Evolutionary conservation across 2,797 vertebrate genomes (phyloP).

Genomic region (Typhlichthys subterraneus): DNA sequence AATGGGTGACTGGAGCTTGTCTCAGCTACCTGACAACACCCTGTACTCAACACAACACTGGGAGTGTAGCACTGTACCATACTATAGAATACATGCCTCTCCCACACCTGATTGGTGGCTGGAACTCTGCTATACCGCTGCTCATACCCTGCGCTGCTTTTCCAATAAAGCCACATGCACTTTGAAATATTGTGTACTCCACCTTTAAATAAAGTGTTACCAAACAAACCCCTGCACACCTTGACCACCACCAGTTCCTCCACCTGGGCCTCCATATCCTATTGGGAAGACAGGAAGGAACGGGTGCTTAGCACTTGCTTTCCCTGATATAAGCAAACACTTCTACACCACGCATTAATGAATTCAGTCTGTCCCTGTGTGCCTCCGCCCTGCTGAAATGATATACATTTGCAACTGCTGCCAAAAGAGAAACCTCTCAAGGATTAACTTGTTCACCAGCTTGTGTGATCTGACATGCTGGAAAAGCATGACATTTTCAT

Average conservation of each 20-base stretch:
- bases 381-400: conserved; percentile 41
- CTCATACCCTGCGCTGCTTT: too few relatives aligned
- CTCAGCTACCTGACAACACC: too few relatives aligned
- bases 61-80: too few relatives aligned
- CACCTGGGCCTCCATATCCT: conserved; percentile 54
- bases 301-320: conserved; percentile 16
- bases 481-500: conserved; percentile 18
- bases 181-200: not conserved
- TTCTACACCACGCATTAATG: conserved; percentile 50
- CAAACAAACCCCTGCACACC: conserved; percentile 10
- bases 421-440: conserved; percentile 25
- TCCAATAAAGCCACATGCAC: too few relatives aligned
- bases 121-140: too few relatives aligned
- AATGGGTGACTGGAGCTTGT: too few relatives aligned
- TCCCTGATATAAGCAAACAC: conserved; percentile 17
- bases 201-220: not conserved
- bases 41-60: too few relatives aligned
- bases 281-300: conserved; percentile 28
- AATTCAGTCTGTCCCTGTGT: conserved; percentile 38
- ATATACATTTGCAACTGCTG: conserved; percentile 35
- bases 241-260: conserved; percentile 38
- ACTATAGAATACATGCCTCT: too few relatives aligned
- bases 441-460: conserved; percentile 31
- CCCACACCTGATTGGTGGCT: too few relatives aligned
- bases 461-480: conserved; percentile 39